Evolutionary conservation across 2,888 invertebrate species (phyloP), one percentile per base, ranked within the genome.

Genomic region (Drosophila yooni): DNA sequence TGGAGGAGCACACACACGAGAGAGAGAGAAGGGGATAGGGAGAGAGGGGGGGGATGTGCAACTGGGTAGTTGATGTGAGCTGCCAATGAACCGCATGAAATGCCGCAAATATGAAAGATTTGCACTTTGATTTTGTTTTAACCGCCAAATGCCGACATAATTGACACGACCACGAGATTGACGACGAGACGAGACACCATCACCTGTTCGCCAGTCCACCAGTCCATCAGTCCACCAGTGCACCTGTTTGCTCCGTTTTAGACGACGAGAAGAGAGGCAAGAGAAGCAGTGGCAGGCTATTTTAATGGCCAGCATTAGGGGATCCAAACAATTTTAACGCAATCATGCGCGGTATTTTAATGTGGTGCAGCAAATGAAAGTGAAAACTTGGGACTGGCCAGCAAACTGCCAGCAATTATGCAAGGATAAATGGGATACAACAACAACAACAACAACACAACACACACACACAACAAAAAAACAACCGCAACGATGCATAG

Each of bases 251-350:
- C 62, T 50, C 56, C 38, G 51, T 13, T 43, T 25, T 46, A 27
- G 36, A 10, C 27, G 15, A n/a, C 38, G 33, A 15, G 8, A 15
- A 31, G 31, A 40, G 29, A 18, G 38, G 31, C n/a, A n/a, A 0
- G 25, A 3, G 36, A 29, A 3, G 15, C 1, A 18, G 31, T 25
- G 21, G 43, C 10, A 31, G 40, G 40, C 70, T 71, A 84, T 88
- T 88, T 86, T 86, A 89, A 90, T 90, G 84, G 78, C 61, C 76
- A 82, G 77, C 88, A 88, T 89, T 89, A 89, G 86, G 83, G 89
- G 88, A 86, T 89, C 73, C 77, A 89, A 84, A 89, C 82, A 90
- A 91, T 91, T 90, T 86, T 82, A 90, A 88, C 84, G 90, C 91
- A 90, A 90, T 91, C 90, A 91, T 88, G 89, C 88, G 86, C 79